Base-by-base conservation (phyloP, 2,888 invertebrate species). In the Athetis lepigone region DNA sequence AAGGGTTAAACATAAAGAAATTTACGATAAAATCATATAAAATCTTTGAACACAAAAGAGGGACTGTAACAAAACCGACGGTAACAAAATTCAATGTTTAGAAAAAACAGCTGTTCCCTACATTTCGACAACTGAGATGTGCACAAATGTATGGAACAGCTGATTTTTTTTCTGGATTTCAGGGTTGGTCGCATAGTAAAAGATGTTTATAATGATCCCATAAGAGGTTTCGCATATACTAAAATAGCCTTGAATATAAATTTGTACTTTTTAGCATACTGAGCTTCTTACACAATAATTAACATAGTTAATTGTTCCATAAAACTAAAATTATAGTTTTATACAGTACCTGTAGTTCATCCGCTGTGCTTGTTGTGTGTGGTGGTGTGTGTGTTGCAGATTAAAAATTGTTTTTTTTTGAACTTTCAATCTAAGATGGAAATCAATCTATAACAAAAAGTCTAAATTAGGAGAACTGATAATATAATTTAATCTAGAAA, bases 401-500 rank as follows among this genome's bases (percentile, higher is more conserved):
- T 19, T 47, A 19, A 33, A 33, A 47, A 47, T 47, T 33, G 19
- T 33, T 25, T 47, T 33, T n/a, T 9, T 25, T n/a, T n/a, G 13
- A 23, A 4, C 18, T 40, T 19, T 42, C 19, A 40, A 40, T 25
- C 25, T 5, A 1, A 2, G 19, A 40, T 11, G 37, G 37, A 25
- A 50, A 37, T 52, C n/a, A 52, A 40, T 52, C 39, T 27, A 29
- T 19, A 27, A 27, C 3, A 52, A 40, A 19, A 40, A 27, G 9
- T 5, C 19, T n/a, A 51, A 40, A 51, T 25, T 39, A 6, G 11
- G 11, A 7, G 16, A 18, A 39, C 7, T n/a, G n/a, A n/a, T n/a
- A n/a, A n/a, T n/a, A 25, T 9, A 29, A 47, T 33, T 49, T n/a
- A 27, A 27, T 40, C 25, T 40, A 27, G 13, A 51, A 27, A 4